Evolutionary conservation across 2,888 invertebrate genomes (phyloP), one percentile per base, ranked within the genome.

Genomic region (Blastobasis adustella): DNA sequence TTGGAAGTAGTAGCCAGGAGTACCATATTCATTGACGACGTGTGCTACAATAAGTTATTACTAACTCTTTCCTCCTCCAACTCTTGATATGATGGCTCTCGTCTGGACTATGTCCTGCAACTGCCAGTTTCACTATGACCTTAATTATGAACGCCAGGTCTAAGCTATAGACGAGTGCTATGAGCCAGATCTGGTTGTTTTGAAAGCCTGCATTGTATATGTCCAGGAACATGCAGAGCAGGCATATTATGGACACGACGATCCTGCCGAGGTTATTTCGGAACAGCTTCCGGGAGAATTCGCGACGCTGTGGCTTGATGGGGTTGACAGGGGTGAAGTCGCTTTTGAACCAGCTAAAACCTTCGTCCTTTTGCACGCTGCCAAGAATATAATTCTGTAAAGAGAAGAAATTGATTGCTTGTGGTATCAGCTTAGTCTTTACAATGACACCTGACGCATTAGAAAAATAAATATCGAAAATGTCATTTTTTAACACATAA

Each of bases 191-290:
- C 0, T 65, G 59, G 52, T 84, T 84, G 54, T 71, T 58, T 58
- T 82, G 71, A 52, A 76, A 84, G 1, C 82, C 82, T 0, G 78
- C 79, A 46, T 83, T 85, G 53, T 80, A 84, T 1, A 79, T 56
- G 52, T 84, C 82, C 0, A 62, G 54, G 50, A 73, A 78, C 4
- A 84, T 61, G 54, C 79, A 76, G 0, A 61, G 48, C 10, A 81
- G 23, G 23, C 23, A 23, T 23, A 23, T 23, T 2, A 23, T 45
- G 5, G 73, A 76, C 4, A 82, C 58, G 4, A 68, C 37, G 47
- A 80, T 76, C 10, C 82, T 54, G 52, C 23, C 23, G 3, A 23
- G 23, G 62, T 10, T 23, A 23, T 23, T 4, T 61, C 64, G 47
- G 72, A 71, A n/a, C 67, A 65, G 52, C 63, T 60, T 54, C 66